These are phyloP conservation scores for Macrophya alboannulata DNA, from an alignment of 2,888 invertebrate genomes.

Conservation along the genomic window DNA sequence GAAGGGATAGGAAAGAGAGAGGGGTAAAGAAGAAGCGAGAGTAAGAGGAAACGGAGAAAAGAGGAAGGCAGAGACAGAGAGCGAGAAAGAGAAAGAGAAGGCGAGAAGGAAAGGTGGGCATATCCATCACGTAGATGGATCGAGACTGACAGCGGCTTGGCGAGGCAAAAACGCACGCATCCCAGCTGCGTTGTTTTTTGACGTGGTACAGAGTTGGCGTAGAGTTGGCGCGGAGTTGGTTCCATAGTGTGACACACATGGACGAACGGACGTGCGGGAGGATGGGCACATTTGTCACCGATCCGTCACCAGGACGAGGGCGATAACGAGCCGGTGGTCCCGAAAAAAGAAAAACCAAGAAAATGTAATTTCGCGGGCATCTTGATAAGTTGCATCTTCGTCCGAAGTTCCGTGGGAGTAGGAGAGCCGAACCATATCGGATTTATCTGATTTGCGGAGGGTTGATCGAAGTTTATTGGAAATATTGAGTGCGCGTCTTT, in stretches of 20 bases:
- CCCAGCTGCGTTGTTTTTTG: slow-evolving; percentile 59
- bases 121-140: slow-evolving; percentile 58
- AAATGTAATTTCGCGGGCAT: slow-evolving; percentile 61
- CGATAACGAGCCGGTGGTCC: slow-evolving; percentile 59
- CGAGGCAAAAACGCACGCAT: slow-evolving; percentile 56
- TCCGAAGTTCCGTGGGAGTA: background rate
- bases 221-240: slow-evolving; percentile 49
- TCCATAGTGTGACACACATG: slow-evolving; percentile 50
- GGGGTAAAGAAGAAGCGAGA: background rate
- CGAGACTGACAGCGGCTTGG: slow-evolving; percentile 57
- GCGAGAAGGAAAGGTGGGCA: slow-evolving; percentile 32
- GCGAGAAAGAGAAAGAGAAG: background rate
- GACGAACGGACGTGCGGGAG: slow-evolving; percentile 47
- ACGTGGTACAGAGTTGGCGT: slow-evolving; percentile 46
- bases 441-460: slow-evolving; percentile 43
- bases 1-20: slow-evolving; percentile 25
- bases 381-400: slow-evolving; percentile 61
- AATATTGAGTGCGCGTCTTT: slow-evolving; percentile 29
- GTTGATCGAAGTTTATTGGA: slow-evolving; percentile 44
- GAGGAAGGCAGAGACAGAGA: background rate
- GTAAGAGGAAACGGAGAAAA: background rate
- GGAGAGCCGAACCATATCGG: slow-evolving; percentile 8
- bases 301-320: slow-evolving; percentile 61
- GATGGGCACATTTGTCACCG: slow-evolving; percentile 62
- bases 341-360: slow-evolving; percentile 42